These are phyloP conservation scores for Drosophila paramelanica DNA, from an alignment of 2,888 invertebrate species.

Conservation along the genomic window DNA sequence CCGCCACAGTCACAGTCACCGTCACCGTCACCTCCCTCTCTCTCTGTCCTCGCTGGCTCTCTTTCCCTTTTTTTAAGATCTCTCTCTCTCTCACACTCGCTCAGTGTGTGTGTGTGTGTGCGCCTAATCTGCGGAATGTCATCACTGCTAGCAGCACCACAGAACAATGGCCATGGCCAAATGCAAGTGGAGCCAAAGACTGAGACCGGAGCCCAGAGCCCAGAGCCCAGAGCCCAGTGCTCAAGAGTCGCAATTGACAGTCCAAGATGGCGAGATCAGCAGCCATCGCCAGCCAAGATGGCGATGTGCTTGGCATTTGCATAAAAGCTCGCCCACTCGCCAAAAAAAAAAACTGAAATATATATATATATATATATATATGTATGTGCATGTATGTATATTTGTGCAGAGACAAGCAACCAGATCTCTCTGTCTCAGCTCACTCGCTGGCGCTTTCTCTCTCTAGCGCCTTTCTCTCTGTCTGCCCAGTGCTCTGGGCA, in stretches of 20 bases:
- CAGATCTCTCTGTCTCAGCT: slow-evolving; percentile 10
- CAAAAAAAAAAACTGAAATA: slow-evolving; percentile 22
- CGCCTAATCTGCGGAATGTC: slow-evolving; percentile 77
- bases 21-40: slow-evolving; percentile 5
- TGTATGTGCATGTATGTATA: too few species aligned
- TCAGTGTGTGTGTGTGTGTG: slow-evolving; percentile 15
- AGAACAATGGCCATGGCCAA: slow-evolving; percentile 70
- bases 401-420: neutral
- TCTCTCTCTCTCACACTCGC: neutral
- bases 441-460: slow-evolving; percentile 15
- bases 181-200: slow-evolving; percentile 43
- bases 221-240: slow-evolving; percentile 24
- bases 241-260: slow-evolving; percentile 56
- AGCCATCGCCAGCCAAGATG: slow-evolving; percentile 71
- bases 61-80: neutral
- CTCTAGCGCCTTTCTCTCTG: slow-evolving; percentile 10
- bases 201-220: slow-evolving; percentile 15
- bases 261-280: slow-evolving; percentile 74
- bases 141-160: slow-evolving; percentile 65
- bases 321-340: slow-evolving; percentile 69
- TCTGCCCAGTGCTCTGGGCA: slow-evolving; percentile 26
- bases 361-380: neutral
- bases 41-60: slow-evolving; percentile 4
- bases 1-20: slow-evolving; percentile 22
- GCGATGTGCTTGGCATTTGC: slow-evolving; percentile 67